Conservation (phyloP, 2,797 vertebrate species). For the Amblyopsis hoosieri region DNA sequence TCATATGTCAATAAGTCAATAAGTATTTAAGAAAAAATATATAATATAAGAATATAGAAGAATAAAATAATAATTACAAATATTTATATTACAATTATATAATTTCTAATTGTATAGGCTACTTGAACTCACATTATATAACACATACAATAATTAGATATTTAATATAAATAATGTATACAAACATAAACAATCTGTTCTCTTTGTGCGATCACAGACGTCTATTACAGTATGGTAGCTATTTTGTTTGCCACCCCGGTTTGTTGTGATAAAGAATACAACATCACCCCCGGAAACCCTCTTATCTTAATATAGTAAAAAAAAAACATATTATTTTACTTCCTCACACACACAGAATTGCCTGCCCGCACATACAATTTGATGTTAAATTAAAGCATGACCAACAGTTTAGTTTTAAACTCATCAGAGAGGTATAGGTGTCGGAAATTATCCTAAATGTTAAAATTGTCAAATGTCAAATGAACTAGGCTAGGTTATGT, state of each 20-base stretch:
- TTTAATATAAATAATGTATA: conserved; percentile 30
- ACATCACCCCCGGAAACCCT: conserved; percentile 12
- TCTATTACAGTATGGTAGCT: conserved; percentile 34
- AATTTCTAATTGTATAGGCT: too few relatives aligned
- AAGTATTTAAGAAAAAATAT: too few relatives aligned
- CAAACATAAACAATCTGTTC: conserved; percentile 13
- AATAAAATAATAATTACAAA: background rate
- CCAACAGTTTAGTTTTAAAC: conserved; percentile 43
- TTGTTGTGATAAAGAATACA: conserved; percentile 52
- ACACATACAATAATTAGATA: conserved; percentile 15
- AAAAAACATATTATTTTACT: conserved; percentile 19
- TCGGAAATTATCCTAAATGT: conserved; percentile 76
- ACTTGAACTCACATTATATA: too few relatives aligned
- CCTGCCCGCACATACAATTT: conserved; percentile 12
- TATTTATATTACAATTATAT: too few relatives aligned
- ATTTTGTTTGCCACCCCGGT: conserved; percentile 50
- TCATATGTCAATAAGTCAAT: background rate
- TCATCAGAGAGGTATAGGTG: conserved; percentile 56
- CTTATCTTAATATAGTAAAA: conserved; percentile 5
- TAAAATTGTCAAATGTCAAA: conserved; percentile 52
- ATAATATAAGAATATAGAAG: background rate
- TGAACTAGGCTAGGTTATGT: conserved; percentile 84
- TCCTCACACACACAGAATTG: conserved; percentile 9
- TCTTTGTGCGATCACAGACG: background rate
- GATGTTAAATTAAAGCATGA: conserved; percentile 48